Evolutionary conservation across 2,797 vertebrate genomes (phyloP).

Genomic region (Meda fulgida): DNA sequence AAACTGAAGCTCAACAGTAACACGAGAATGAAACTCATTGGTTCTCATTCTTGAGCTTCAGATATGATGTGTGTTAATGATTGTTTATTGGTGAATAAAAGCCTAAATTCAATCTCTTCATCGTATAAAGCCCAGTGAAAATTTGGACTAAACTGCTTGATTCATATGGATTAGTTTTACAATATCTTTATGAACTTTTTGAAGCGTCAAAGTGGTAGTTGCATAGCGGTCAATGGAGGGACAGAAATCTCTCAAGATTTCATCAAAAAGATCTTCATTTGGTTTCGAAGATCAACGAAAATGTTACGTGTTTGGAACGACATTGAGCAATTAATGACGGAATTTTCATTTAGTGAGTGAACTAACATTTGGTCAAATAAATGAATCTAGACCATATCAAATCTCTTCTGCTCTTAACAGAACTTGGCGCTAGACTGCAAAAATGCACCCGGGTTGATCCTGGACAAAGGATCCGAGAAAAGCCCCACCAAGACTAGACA

Average conservation of each 20-base stretch:
- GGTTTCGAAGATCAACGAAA: background rate
- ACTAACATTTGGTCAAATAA: background rate
- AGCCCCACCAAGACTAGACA: conserved; percentile 92
- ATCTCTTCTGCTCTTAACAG: conserved; percentile 71
- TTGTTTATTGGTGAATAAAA: background rate
- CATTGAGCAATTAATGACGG: background rate
- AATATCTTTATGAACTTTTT: background rate
- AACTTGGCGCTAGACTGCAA: conserved; percentile 83
- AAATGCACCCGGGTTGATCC: conserved; percentile 70
- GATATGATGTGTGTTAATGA: background rate
- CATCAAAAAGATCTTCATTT: background rate
- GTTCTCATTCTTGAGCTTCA: background rate
- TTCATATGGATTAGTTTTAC: background rate
- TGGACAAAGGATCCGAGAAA: conserved; percentile 92
- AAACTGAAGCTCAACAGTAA: background rate
- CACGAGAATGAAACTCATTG: background rate
- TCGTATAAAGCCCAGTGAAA: background rate
- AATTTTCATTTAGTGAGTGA: background rate
- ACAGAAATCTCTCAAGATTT: background rate
- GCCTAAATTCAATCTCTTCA: background rate
- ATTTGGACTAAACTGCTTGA: background rate
- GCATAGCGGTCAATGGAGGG: background rate
- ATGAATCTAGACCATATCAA: background rate
- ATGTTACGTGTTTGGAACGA: background rate
- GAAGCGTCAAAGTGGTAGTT: background rate